phyloP scores from a whole-genome alignment of 2,888 invertebrate species.

The Microctonus brassicae region DNA sequence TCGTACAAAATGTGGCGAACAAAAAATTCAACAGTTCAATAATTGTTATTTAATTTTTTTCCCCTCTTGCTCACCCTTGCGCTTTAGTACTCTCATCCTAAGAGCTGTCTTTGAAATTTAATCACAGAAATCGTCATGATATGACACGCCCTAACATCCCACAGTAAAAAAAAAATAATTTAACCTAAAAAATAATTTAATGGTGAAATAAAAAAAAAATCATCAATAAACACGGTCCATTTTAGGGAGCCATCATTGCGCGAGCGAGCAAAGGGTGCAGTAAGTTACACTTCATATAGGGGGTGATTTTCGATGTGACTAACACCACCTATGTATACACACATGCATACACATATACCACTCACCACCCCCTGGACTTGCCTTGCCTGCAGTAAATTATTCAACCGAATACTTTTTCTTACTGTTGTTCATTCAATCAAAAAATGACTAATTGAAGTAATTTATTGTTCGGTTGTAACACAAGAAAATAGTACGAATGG shows the following conservation, averaged over 20 bases:
- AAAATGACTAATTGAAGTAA: no score
- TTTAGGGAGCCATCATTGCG: slow-evolving; percentile 68
- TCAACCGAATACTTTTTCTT: not conserved
- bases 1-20: no score
- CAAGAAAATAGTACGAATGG: not conserved
- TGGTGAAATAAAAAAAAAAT: slow-evolving; percentile 39
- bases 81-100: not conserved
- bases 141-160: slow-evolving; percentile 52
- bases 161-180: slow-evolving; percentile 35
- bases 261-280: slow-evolving; percentile 63
- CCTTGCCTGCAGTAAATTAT: slow-evolving; percentile 6
- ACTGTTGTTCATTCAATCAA: not conserved
- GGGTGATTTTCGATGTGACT: slow-evolving; percentile 34
- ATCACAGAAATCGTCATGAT: not conserved
- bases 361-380: not conserved
- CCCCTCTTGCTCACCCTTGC: not conserved
- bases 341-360: slow-evolving; percentile 2
- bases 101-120: not conserved
- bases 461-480: not conserved
- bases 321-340: slow-evolving; percentile 2
- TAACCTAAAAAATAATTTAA: slow-evolving; percentile 37
- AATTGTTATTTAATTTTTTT: not conserved
- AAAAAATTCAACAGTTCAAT: not conserved
- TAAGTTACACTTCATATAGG: slow-evolving; percentile 43
- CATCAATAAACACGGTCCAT: slow-evolving; percentile 60